phyloP scores from a whole-genome alignment of 2,113 vertebrate species.

The Chamaetylas fuelleborni region DNA sequence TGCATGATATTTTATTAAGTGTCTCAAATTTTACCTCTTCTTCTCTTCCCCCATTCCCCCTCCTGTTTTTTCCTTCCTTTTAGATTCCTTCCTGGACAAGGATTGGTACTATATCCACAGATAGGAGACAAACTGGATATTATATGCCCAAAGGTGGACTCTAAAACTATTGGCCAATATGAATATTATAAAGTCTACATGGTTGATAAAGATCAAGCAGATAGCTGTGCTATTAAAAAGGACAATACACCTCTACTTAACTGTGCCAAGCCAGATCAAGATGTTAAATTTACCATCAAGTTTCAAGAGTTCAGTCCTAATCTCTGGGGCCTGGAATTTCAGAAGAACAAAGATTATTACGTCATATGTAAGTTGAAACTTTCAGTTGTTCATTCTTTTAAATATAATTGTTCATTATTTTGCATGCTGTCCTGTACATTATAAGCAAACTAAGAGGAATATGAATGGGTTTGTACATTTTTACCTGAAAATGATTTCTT shows the following conservation, averaged over 20 bases:
- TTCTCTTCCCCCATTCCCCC: neutral
- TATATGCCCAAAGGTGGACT: constrained; percentile 96
- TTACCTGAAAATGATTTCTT: constrained; percentile 42
- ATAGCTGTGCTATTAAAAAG: constrained; percentile 95
- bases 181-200: constrained; percentile 99
- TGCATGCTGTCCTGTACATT: neutral
- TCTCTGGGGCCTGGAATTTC: constrained; percentile 98
- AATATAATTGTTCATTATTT: neutral
- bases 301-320: constrained; percentile 99
- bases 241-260: constrained; percentile 96
- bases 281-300: constrained; percentile 99
- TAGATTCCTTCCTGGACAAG: constrained; percentile 95
- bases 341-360: constrained; percentile 95
- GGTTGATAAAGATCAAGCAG: constrained; percentile 95
- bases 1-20: neutral
- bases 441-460: constrained; percentile 25
- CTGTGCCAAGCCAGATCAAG: constrained; percentile 97
- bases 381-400: neutral
- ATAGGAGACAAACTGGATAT: constrained; percentile 99
- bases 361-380: constrained; percentile 95
- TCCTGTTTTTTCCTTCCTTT: neutral
- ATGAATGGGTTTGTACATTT: constrained; percentile 52
- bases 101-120: constrained; percentile 96
- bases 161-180: constrained; percentile 86
- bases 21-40: neutral